Conservation (phyloP, 2,113 vertebrate genomes). For the Hyperopisus bebe region DNA sequence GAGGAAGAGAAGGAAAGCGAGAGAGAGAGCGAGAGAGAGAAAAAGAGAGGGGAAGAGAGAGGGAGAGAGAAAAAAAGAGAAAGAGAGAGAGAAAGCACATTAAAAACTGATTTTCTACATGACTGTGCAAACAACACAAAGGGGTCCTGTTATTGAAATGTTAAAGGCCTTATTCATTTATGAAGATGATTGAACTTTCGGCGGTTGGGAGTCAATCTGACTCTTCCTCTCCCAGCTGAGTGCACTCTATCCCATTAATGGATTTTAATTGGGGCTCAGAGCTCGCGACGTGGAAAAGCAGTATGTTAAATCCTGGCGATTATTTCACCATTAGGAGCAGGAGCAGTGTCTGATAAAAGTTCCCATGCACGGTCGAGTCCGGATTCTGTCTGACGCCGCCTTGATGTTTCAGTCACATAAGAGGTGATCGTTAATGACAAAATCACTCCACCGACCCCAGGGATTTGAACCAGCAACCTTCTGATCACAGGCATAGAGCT, state of each 20-base stretch:
- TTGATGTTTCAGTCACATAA: neutral
- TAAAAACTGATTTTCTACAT: conserved; percentile 25
- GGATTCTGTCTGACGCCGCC: neutral
- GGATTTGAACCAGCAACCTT: neutral
- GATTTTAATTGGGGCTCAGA: conserved; percentile 18
- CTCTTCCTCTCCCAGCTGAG: neutral
- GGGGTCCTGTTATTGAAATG: conserved; percentile 3
- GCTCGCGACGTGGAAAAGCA: conserved; percentile 8
- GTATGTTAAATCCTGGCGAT: neutral
- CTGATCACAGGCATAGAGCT: neutral
- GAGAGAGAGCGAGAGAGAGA: neutral
- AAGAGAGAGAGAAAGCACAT: neutral
- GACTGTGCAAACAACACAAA: conserved; percentile 23
- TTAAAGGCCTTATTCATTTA: conserved; percentile 17
- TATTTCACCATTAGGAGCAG: neutral
- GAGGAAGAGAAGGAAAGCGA: no score
- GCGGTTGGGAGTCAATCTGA: neutral
- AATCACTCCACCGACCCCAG: neutral
- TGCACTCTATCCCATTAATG: neutral
- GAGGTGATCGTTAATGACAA: neutral
- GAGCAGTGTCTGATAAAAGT: neutral
- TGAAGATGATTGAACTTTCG: conserved; percentile 19
- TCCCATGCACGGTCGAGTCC: neutral
- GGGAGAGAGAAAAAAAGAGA: neutral
- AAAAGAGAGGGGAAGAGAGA: neutral